Base-by-base conservation (phyloP, 2,888 invertebrate species). In the Micoletzkya japonica region DNA sequence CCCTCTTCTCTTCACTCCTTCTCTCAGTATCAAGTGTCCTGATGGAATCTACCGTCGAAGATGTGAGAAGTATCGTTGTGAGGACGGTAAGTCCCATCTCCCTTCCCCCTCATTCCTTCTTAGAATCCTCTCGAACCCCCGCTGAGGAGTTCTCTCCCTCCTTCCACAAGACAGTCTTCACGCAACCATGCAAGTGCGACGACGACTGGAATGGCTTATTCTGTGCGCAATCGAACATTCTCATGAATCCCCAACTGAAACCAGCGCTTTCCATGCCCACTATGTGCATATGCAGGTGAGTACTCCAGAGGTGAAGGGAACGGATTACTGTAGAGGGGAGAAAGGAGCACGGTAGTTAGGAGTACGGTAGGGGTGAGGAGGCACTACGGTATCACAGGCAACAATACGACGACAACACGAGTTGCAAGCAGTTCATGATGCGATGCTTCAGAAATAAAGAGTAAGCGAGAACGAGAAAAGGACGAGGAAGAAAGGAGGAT, bases 211-310 rank as follows among this genome's bases (percentile, higher is more conserved):
- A 68, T 28, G 58, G 32, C 4, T 2, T 32, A n/a, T 68, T 68
- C 58, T 68, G 64, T n/a, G 20, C 52, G 17, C 20, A 66, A 26
- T 32, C 54, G 1, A 4, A 26, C 10, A 54, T 56, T 50, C 24
- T 49, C 24, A 49, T 50, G 4, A 63, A 28, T 1, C 2, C 49
- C 4, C 34, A 4, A 4, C 28, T 4, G 2, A n/a, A 37, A 3
- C n/a, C 66, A 20, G 2, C 56, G 7, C 37, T n/a, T n/a, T n/a
- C 32, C 36, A 54, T 44, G 2, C 66, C 66, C n/a, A 39, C 56
- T 20, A 56, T 66, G 10, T 66, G 66, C 56, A 24, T 66, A 20
- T 66, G 66, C 66, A 66, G 66, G 66, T 66, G n/a, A n/a, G n/a
- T n/a, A n/a, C n/a, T n/a, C n/a, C n/a, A n/a, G n/a, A n/a, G n/a